Base-by-base conservation (phyloP, 2,113 vertebrate genomes). In the Trachemys scripta region DNA sequence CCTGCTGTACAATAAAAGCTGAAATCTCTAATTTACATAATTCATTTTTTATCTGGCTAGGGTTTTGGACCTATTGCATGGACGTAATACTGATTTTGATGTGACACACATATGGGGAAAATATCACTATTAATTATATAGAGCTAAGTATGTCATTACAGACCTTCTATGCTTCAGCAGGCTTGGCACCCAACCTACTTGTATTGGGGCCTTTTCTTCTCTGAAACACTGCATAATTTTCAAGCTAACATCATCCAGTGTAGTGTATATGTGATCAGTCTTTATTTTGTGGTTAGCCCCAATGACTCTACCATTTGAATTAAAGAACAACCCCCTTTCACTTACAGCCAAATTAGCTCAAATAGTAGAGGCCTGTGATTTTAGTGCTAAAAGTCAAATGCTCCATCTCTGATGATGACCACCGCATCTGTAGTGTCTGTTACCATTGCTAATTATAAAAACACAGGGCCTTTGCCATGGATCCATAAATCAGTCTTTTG, bases 41-140 rank as follows among this genome's bases (percentile, higher is more conserved):
- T 80, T 82, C 85, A 92, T 92, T 91, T 38, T 53, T 22, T 0
- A 0, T 57, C 19, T 47, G n/a, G 6, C n/a, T 38, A 75, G 19
- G 19, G 16, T 65, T 42, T 24, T 89, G 75, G 31, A n/a, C 76
- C 3, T 17, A 16, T 51, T 91, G 10, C 7, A 45, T 31, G 5
- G n/a, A 72, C 3, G 6, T 24, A 9, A 75, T 42, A 16, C 35
- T 80, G 29, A 84, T 90, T 94, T 93, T 57, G 83, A 87, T 1
- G 29, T 35, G 94, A 93, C 96, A 91, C 4, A 1, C 56, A 86
- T 75, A 69, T 92, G 29, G 72, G 82, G 91, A 96, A 90, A 94
- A 88, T 89, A 90, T 16, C 88, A 65, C 57, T 93, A 17, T 82
- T 93, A 80, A 85, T 85, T 88, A 79, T 4, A 87, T 12, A 69